Conservation (phyloP, 2,888 invertebrate genomes). For the Galerucella pusilla region DNA sequence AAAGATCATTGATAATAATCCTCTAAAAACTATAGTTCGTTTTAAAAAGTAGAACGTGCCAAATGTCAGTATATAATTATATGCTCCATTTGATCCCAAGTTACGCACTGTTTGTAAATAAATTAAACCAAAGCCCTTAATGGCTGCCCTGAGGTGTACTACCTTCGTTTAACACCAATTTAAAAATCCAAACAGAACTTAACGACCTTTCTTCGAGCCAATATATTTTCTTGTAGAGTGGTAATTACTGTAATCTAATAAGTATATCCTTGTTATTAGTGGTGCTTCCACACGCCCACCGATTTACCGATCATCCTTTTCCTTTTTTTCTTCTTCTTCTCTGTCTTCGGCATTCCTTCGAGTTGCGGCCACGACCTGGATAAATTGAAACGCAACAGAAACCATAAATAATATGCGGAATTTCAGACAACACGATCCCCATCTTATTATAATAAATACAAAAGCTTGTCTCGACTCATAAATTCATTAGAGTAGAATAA, state of each 20-base stretch:
- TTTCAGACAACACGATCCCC: constrained; percentile 60
- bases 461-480: constrained; percentile 53
- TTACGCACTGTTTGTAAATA: constrained; percentile 8
- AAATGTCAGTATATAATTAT: background rate
- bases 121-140: constrained; percentile 22
- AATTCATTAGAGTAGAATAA: constrained; percentile 48
- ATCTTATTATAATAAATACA: constrained; percentile 62
- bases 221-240: constrained; percentile 50
- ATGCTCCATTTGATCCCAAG: background rate
- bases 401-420: constrained; percentile 65
- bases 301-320: constrained; percentile 29
- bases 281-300: constrained; percentile 64
- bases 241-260: constrained; percentile 64
- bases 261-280: constrained; percentile 59
- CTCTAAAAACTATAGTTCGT: no score
- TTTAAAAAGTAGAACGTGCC: no score
- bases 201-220: constrained; percentile 40
- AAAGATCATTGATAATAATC: no score
- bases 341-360: constrained; percentile 20
- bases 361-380: constrained; percentile 43
- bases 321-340: constrained; percentile 25
- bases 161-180: constrained; percentile 28
- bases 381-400: constrained; percentile 63
- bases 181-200: constrained; percentile 36
- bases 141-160: constrained; percentile 29